These are phyloP conservation scores for Gadus macrocephalus DNA, from an alignment of 2,113 vertebrate species.

Conservation along the genomic window DNA sequence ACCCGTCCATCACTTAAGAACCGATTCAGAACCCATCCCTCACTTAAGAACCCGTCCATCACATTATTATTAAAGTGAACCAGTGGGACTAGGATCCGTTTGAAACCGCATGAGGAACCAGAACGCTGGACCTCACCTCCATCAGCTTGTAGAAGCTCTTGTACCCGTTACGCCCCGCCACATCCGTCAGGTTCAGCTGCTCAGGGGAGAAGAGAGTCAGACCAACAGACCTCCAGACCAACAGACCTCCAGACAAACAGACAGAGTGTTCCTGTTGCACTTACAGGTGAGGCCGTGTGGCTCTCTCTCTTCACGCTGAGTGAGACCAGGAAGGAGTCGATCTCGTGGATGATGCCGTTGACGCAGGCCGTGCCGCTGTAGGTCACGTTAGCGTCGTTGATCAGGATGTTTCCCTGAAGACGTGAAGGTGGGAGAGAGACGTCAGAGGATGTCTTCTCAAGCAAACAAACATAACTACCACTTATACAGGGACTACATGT, in stretches of 20 bases:
- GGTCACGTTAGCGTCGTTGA: constrained; percentile 77
- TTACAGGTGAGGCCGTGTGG: too few relatives aligned
- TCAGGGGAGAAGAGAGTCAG: background rate
- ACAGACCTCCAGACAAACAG: background rate
- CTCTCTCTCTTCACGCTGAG: constrained; percentile 39
- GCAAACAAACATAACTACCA: too few relatives aligned
- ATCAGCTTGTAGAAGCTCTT: constrained; percentile 79
- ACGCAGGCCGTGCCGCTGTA: constrained; percentile 68
- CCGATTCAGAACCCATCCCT: too few relatives aligned
- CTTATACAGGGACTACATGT: too few relatives aligned
- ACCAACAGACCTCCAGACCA: background rate
- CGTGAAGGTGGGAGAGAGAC: background rate
- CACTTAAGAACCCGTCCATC: too few relatives aligned
- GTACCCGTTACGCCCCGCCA: constrained; percentile 77
- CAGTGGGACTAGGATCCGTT: too few relatives aligned
- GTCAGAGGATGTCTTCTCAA: too few relatives aligned
- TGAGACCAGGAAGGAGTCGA: constrained; percentile 77
- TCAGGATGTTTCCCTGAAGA: constrained; percentile 70
- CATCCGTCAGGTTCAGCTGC: constrained; percentile 75
- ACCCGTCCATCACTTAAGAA: too few relatives aligned
- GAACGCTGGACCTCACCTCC: constrained; percentile 70
- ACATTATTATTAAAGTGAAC: too few relatives aligned
- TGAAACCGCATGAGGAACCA: too few relatives aligned
- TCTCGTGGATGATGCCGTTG: constrained; percentile 86
- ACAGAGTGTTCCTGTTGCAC: constrained; percentile 12